Conservation (phyloP, 2,113 vertebrate species). For the Eclectus roratus region DNA sequence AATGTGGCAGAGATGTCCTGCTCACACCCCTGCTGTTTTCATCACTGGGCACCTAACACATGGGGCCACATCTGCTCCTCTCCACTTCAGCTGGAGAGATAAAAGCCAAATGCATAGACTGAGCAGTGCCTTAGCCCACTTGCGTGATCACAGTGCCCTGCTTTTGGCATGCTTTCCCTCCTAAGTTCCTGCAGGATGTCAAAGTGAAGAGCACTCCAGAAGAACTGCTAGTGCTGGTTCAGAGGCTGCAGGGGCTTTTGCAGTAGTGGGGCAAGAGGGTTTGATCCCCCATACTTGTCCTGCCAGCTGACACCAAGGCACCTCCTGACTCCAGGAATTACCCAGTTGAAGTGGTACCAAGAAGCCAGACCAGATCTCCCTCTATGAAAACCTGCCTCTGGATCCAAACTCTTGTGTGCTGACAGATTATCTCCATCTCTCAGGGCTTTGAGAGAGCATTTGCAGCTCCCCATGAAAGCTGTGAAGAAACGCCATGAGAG, state of each 20-base stretch:
- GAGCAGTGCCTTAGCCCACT: background rate
- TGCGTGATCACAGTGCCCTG: background rate
- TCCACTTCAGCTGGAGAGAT: background rate
- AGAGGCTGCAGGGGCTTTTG: background rate
- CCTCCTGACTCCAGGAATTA: background rate
- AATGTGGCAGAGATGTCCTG: background rate
- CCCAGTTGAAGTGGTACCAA: background rate
- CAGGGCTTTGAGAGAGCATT: background rate
- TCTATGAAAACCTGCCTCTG: background rate
- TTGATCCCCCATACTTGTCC: background rate
- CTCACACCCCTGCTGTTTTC: background rate
- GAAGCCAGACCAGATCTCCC: background rate
- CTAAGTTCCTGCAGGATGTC: background rate
- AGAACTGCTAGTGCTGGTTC: background rate
- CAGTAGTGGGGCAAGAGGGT: background rate
- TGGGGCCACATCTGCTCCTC: accelerated
- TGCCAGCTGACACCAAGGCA: background rate
- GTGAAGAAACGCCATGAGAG: background rate
- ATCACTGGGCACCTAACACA: background rate
- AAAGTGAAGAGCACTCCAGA: background rate
- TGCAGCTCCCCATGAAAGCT: background rate
- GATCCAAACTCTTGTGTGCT: background rate
- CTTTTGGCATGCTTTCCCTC: background rate
- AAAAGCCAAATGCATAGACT: background rate
- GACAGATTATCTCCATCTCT: background rate